Evolutionary conservation across 2,797 vertebrate species (phyloP).

Genomic region (Babyrousa celebensis): DNA sequence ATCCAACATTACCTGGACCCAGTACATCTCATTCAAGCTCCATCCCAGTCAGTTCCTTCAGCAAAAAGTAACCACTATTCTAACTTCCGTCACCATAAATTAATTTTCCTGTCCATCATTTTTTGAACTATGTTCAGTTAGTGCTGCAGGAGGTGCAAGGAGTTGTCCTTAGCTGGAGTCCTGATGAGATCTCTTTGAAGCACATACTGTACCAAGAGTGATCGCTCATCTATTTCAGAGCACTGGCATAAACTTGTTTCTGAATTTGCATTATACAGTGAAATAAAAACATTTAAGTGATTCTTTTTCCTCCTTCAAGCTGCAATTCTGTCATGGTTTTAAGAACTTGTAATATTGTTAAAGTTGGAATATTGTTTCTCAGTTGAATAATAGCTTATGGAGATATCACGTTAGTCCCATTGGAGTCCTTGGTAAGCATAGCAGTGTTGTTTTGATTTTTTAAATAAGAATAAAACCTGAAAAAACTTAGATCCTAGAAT

Average conservation of each 20-base stretch:
- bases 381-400: neutral
- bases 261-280: neutral
- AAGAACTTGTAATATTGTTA: neutral
- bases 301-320: neutral
- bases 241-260: neutral
- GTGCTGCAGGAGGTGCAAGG: neutral
- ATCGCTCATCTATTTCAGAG: neutral
- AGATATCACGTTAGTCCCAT: neutral
- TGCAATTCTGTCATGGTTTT: neutral
- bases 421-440: neutral
- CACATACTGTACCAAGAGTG: neutral
- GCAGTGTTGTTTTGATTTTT: neutral
- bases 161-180: neutral
- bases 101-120: neutral
- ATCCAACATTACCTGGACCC: neutral
- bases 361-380: constrained; percentile 47
- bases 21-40: neutral
- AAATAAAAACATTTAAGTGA: neutral
- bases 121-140: neutral
- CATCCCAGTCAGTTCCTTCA: neutral
- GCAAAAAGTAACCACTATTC: neutral
- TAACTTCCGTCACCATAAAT: neutral
- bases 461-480: neutral
- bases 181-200: neutral
- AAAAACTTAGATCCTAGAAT: neutral